These are phyloP conservation scores for Bombus affinis DNA, from an alignment of 1,140 invertebrate genomes.

Conservation along the genomic window DNA sequence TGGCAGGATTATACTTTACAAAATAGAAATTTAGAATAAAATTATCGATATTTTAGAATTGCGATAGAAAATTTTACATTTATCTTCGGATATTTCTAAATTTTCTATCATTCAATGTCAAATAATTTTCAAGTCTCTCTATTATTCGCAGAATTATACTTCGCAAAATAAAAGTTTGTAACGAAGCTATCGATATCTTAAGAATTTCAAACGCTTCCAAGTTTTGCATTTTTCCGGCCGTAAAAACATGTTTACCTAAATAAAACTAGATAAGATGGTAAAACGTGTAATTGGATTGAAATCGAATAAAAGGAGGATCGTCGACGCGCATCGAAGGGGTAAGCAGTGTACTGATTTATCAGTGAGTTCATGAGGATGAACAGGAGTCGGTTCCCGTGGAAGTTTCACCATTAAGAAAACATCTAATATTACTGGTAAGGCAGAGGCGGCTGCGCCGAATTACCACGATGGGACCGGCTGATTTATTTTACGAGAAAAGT, in stretches of 20 bases:
- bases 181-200: neutral
- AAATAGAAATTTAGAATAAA: no score
- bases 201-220: neutral
- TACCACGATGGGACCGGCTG: slow-evolving; percentile 58
- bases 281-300: neutral
- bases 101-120: neutral
- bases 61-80: neutral
- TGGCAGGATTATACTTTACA: no score
- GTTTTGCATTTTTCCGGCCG: neutral
- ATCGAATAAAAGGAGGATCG: neutral
- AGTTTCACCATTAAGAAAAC: slow-evolving; percentile 69
- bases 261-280: neutral
- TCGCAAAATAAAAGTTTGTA: neutral
- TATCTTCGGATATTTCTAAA: neutral
- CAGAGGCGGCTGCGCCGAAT: slow-evolving; percentile 64
- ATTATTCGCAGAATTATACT: no score
- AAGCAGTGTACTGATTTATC: slow-evolving; percentile 61
- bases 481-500: slow-evolving; percentile 73
- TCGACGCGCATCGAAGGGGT: neutral
- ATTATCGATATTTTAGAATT: neutral
- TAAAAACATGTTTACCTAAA: neutral
- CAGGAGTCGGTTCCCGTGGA: slow-evolving; percentile 41
- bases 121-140: neutral
- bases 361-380: slow-evolving; percentile 60
- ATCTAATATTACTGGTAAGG: slow-evolving; percentile 66